phyloP scores from a whole-genome alignment of 2,113 vertebrate species.

The Xenotilapia flavipinnis region DNA sequence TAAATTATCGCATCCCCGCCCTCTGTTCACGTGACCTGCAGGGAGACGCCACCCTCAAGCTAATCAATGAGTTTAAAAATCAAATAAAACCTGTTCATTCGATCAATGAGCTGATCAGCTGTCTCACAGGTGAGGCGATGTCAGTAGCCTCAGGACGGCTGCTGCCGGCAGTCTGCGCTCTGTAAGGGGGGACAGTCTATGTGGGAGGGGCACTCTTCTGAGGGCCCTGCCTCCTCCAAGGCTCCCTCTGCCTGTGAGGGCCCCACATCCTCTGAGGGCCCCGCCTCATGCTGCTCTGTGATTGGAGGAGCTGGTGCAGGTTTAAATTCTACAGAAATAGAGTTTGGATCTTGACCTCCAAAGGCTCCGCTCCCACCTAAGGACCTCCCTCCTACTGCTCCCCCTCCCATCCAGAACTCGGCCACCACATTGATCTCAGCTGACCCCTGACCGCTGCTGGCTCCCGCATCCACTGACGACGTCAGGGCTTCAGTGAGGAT shows the following conservation, averaged over 20 bases:
- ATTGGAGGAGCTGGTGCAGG: neutral
- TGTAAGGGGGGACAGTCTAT: slow-evolving; percentile 44
- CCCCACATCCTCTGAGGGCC: neutral
- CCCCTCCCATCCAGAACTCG: slow-evolving; percentile 42
- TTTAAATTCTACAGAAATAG: slow-evolving; percentile 57
- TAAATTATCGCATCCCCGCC: neutral
- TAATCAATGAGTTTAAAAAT: neutral
- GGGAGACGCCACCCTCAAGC: neutral
- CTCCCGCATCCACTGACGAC: slow-evolving; percentile 10
- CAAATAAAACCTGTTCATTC: neutral
- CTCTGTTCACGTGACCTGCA: neutral
- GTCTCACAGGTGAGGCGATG: neutral
- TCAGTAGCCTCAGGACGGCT: slow-evolving; percentile 48
- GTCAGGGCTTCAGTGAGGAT: slow-evolving; percentile 81
- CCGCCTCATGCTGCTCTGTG: neutral
- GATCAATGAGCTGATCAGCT: neutral
- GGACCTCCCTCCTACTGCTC: neutral
- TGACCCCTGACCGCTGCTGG: neutral
- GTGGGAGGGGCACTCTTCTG: neutral
- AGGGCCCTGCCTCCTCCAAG: neutral
- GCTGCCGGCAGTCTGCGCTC: slow-evolving; percentile 15
- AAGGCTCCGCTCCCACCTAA: neutral
- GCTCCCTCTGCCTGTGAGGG: neutral
- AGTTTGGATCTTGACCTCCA: neutral
- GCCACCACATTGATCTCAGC: slow-evolving; percentile 29